phyloP scores from a whole-genome alignment of 2,797 vertebrate genomes.

The Carcharodon carcharias region DNA sequence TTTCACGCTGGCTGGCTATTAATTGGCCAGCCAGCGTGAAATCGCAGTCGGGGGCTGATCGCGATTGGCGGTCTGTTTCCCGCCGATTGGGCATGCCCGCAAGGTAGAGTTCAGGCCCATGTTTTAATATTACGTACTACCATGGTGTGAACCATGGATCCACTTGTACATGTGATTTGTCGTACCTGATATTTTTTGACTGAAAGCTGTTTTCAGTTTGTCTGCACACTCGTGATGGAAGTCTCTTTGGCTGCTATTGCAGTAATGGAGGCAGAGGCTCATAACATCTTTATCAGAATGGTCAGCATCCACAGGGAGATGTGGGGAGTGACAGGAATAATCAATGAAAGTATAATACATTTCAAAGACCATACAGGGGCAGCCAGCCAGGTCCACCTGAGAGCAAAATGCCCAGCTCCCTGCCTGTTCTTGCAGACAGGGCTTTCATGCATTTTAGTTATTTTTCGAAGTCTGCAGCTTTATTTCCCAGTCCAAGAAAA shows the following conservation, averaged over 20 bases:
- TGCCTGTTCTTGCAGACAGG: no score
- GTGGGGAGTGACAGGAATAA: neutral
- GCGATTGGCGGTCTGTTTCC: no score
- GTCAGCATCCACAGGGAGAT: neutral
- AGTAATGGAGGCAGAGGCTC: no score
- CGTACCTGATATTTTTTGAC: neutral
- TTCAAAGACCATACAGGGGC: neutral
- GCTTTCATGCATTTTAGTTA: no score
- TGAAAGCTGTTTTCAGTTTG: slow-evolving; percentile 6
- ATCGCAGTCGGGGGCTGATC: no score
- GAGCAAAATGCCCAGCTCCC: neutral
- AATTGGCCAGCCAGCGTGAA: no score
- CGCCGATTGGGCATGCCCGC: no score
- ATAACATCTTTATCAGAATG: neutral
- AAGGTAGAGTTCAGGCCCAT: no score
- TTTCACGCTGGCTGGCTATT: no score
- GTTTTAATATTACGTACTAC: neutral
- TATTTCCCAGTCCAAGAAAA: slow-evolving; percentile 14
- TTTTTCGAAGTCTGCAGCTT: neutral
- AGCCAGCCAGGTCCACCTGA: neutral
- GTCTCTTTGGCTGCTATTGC: neutral
- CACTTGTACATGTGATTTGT: neutral
- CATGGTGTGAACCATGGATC: neutral
- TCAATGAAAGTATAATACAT: neutral
- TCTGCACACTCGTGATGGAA: neutral